Percentiles rank a stretch among this genome's conserved stretches.
Evolutionary conservation across 2,113 vertebrate genomes (phyloP).

Genomic region (Hoplias malabaricus): DNA sequence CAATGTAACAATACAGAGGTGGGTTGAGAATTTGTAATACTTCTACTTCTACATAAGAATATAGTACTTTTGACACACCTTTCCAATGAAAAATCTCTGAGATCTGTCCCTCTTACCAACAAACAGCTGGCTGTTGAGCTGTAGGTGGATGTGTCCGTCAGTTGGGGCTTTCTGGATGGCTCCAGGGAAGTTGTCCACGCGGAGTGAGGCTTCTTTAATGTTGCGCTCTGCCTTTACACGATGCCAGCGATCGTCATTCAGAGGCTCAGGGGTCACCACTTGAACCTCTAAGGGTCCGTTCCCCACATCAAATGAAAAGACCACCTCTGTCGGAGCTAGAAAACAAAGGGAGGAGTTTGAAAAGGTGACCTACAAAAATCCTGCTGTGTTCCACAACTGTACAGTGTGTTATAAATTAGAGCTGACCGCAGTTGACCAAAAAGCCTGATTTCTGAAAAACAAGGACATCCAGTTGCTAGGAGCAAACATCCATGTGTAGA

Average conservation of each 20-base stretch:
- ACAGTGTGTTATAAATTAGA: neutral
- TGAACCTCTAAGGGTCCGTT: constrained; percentile 87
- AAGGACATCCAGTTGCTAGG: too few species aligned
- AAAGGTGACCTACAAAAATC: too few species aligned
- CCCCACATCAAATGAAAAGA: constrained; percentile 94
- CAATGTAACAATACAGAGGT: too few species aligned
- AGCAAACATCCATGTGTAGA: too few species aligned
- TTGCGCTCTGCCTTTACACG: constrained; percentile 87
- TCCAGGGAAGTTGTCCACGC: constrained; percentile 79
- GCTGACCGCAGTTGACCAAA: too few species aligned
- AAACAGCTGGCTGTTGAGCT: constrained; percentile 94
- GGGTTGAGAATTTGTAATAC: too few species aligned
- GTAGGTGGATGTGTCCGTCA: constrained; percentile 86
- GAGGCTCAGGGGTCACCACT: constrained; percentile 69
- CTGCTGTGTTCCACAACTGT: too few species aligned
- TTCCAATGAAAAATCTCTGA: neutral
- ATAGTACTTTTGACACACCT: too few species aligned
- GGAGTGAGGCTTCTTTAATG: constrained; percentile 85
- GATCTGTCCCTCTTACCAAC: constrained; percentile 78
- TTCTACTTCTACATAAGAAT: too few species aligned
- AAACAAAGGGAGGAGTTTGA: constrained; percentile 11
- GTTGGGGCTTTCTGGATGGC: constrained; percentile 73
- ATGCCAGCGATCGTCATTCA: constrained; percentile 94
- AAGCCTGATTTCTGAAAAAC: too few species aligned
- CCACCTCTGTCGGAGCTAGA: constrained; percentile 83